phyloP scores from a whole-genome alignment of 2,888 invertebrate genomes.

The Cryptus armator region DNA sequence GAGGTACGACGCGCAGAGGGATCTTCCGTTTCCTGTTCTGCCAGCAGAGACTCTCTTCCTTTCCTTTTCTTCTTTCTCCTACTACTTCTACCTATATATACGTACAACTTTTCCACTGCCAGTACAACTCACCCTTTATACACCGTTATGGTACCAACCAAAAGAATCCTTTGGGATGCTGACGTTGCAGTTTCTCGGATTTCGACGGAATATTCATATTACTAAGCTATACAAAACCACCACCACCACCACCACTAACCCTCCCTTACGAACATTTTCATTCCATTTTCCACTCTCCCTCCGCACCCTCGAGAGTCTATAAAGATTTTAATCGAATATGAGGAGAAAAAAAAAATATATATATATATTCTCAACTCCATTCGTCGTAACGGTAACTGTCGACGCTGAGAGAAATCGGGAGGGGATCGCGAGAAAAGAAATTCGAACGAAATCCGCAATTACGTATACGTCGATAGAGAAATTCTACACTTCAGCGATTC shows the following conservation, averaged over 20 bases:
- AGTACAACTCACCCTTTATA: not conserved
- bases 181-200: conserved; percentile 51
- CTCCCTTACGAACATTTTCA: not conserved
- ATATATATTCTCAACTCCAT: not conserved
- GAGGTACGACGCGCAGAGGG: conserved; percentile 48
- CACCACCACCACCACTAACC: not conserved
- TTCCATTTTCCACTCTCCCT: not conserved
- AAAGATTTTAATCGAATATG: conserved; percentile 37
- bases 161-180: conserved; percentile 53
- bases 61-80: conserved; percentile 34
- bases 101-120: not conserved
- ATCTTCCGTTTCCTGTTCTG: conserved; percentile 65
- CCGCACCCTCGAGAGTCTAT: not conserved
- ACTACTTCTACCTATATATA: not conserved
- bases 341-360: conserved; percentile 12
- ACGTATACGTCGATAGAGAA: conserved; percentile 23
- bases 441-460: conserved; percentile 27
- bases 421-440: not conserved
- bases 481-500: conserved; percentile 12
- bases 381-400: not conserved
- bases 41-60: conserved; percentile 29
- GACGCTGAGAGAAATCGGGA: no score
- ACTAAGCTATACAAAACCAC: not conserved
- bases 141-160: conserved; percentile 29
- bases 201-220: conserved; percentile 45